Evolutionary conservation across 2,888 invertebrate genomes (phyloP), one percentile per base, ranked within the genome.

Genomic region (Brachyptera risi): DNA sequence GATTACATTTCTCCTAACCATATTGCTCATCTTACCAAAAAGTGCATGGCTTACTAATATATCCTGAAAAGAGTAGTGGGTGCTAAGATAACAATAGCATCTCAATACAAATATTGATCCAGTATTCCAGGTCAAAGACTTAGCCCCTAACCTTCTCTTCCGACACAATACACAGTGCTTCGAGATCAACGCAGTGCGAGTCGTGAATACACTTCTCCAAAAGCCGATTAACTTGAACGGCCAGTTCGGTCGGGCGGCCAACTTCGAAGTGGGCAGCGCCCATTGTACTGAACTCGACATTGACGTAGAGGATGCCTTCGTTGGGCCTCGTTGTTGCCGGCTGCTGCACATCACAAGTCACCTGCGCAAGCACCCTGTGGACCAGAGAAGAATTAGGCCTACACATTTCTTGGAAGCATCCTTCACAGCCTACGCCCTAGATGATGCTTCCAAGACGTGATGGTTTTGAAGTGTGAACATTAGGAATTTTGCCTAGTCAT

Each of bases 101-200:
- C 40, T 37, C 13, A 11, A 37, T 11, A 11, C 37, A 11, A 37
- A 37, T 37, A 11, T 37, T 37, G 13, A 37, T 11, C 11, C 17
- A n/a, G 17, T 47, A 11, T 47, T 47, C 17, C 17, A 15, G 9
- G 9, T 47, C 11, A 11, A 51, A 19, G n/a, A n/a, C n/a, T n/a
- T n/a, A n/a, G n/a, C n/a, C n/a, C n/a, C n/a, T n/a, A 19, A 92
- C 92, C 81, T 93, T 90, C 77, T 95, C 92, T 71, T 92, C 94
- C 50, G 92, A 87, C 66, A 91, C 87, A 69, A 97, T 91, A 74
- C 97, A 97, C n/a, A 97, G 78, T 0, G 96, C 91, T 76, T 97
- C 97, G 60, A 96, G 80, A 76, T 97, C 96, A 47, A 97, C 78
- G 70, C 94, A 94, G 68, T 88, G 86, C 0, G 95, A 96, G 72